Evolutionary conservation across 1,140 invertebrate species (phyloP).

Genomic region (Maniola jurtina): DNA sequence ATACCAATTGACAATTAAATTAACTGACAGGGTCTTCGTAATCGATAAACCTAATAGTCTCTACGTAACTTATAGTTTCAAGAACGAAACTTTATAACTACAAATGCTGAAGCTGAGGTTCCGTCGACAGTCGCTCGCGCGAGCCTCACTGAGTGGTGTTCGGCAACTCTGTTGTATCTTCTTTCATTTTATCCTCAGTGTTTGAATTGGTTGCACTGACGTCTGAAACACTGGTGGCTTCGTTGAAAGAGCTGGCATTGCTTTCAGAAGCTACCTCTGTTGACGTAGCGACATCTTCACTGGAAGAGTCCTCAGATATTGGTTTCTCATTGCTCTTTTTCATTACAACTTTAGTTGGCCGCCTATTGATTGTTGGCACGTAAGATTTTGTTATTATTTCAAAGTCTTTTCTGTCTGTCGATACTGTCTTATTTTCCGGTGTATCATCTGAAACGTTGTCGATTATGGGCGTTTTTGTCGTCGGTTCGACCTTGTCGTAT

Average conservation of each 20-base stretch:
- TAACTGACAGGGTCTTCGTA: slow-evolving; percentile 43
- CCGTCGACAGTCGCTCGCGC: slow-evolving; percentile 30
- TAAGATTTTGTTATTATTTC: slow-evolving; percentile 70
- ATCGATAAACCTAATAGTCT: slow-evolving; percentile 67
- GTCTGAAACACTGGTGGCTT: slow-evolving; percentile 18
- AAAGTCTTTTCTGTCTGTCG: slow-evolving; percentile 61
- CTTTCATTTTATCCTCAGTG: slow-evolving; percentile 23
- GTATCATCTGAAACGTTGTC: slow-evolving; percentile 60
- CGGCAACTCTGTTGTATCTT: slow-evolving; percentile 33
- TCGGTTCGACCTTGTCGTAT: slow-evolving; percentile 65
- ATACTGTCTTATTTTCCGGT: slow-evolving; percentile 48
- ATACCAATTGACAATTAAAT: slow-evolving; percentile 57
- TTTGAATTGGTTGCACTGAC: slow-evolving; percentile 19
- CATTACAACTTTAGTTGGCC: slow-evolving; percentile 64
- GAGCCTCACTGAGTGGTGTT: slow-evolving; percentile 48
- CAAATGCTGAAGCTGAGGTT: slow-evolving; percentile 69
- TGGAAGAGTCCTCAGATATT: slow-evolving; percentile 29
- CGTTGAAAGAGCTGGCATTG: slow-evolving; percentile 20
- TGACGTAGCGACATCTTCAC: slow-evolving; percentile 17
- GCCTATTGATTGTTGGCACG: slow-evolving; percentile 60
- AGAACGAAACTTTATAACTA: slow-evolving; percentile 69
- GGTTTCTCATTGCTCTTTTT: slow-evolving; percentile 49
- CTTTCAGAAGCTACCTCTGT: slow-evolving; percentile 31
- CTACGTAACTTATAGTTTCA: slow-evolving; percentile 71
- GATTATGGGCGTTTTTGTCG: slow-evolving; percentile 64